Evolutionary conservation across 1,140 invertebrate genomes (phyloP).

Genomic region (Yoshiicerus persimilis): DNA sequence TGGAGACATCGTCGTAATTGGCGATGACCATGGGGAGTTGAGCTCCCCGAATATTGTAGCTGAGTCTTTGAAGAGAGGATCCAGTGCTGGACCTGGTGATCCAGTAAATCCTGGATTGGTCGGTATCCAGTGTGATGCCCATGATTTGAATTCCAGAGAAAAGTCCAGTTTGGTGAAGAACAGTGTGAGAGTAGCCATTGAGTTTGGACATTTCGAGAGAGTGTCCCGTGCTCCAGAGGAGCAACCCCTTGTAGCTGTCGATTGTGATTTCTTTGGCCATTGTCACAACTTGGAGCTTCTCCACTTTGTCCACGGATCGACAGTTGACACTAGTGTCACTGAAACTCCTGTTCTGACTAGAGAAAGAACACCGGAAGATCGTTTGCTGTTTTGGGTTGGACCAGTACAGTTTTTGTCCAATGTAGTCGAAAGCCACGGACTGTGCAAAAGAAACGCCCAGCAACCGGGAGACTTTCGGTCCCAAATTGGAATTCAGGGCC

Average conservation of each 20-base stretch:
- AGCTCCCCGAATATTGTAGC: conserved; percentile 40
- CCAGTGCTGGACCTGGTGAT: conserved; percentile 72
- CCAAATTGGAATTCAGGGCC: neutral
- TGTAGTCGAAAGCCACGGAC: conserved; percentile 78
- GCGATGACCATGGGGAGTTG: conserved; percentile 24
- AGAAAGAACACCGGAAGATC: conserved; percentile 70
- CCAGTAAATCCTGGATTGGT: conserved; percentile 74
- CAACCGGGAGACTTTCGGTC: neutral
- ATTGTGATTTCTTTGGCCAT: conserved; percentile 77
- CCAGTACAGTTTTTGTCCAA: conserved; percentile 86
- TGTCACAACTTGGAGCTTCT: conserved; percentile 74
- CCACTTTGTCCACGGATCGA: conserved; percentile 69
- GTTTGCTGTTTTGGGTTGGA: conserved; percentile 82
- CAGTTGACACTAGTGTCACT: conserved; percentile 60
- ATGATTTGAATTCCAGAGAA: conserved; percentile 76
- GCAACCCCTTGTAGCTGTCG: conserved; percentile 74
- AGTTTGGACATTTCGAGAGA: conserved; percentile 75
- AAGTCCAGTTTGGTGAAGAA: conserved; percentile 59
- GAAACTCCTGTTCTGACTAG: conserved; percentile 65
- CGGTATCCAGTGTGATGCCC: conserved; percentile 76
- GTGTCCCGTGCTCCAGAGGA: conserved; percentile 86
- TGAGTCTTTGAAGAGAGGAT: conserved; percentile 68
- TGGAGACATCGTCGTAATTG: conserved; percentile 27
- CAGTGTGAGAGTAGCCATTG: conserved; percentile 62
- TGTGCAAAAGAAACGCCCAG: conserved; percentile 34